Evolutionary conservation across 2,113 vertebrate species (phyloP).

Genomic region (Heterotilapia buettikoferi): DNA sequence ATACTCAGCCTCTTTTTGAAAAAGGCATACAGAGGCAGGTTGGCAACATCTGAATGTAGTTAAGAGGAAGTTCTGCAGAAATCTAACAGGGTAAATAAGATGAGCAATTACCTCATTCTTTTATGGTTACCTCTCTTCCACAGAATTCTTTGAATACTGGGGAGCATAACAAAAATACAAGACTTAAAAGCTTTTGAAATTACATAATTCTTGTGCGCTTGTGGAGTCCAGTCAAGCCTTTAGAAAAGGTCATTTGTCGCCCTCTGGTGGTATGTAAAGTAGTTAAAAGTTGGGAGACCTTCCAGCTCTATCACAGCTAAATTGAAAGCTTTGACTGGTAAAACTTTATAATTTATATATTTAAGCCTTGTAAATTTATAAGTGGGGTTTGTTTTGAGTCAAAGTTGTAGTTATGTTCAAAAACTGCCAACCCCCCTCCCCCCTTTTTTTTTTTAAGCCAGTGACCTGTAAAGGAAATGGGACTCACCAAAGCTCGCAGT

Average conservation of each 20-base stretch:
- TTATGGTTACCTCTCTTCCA: background rate
- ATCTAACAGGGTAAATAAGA: background rate
- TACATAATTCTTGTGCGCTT: background rate
- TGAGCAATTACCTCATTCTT: too few species aligned
- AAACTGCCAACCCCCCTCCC: background rate
- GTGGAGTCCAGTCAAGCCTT: background rate
- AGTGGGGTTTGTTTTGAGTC: background rate
- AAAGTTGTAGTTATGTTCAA: background rate
- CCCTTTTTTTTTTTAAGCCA: fast-evolving
- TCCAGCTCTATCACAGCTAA: background rate
- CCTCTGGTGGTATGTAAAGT: conserved; percentile 9
- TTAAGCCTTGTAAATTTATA: background rate
- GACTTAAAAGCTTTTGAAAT: background rate
- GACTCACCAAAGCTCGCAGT: background rate
- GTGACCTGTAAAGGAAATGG: background rate
- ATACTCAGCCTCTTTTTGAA: background rate
- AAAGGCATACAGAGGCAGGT: background rate
- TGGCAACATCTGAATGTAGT: background rate
- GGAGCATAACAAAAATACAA: background rate
- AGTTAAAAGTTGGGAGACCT: background rate
- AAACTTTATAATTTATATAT: background rate
- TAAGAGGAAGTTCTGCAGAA: background rate
- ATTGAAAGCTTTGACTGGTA: background rate
- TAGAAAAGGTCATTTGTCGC: background rate
- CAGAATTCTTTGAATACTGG: background rate